Base-by-base conservation (phyloP, 2,888 invertebrate genomes). In the Dione juno region DNA sequence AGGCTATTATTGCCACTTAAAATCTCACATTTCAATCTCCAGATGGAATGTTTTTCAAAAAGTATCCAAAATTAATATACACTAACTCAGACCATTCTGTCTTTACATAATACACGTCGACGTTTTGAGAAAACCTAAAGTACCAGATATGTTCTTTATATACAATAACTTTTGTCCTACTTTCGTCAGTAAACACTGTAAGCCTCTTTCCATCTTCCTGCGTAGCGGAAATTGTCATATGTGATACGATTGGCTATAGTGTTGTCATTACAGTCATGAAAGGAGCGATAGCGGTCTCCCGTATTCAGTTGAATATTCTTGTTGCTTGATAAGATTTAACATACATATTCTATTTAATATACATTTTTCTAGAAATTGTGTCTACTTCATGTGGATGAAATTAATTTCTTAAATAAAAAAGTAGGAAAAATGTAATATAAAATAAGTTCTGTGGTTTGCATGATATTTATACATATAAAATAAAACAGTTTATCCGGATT, bases 151-250 rank as follows among this genome's bases (percentile, higher is more conserved):
- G 45, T 14, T 54, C 19, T 54, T 16, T 54, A 35, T 7, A 63
- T 45, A 67, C 54, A 71, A 64, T 52, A 45, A 67, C 53, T 65
- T 53, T 64, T 67, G 67, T 63, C 68, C 73, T 70, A 73, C 67
- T 70, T 72, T 70, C 69, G 53, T 50, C 64, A 59, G 63, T 68
- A 72, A 69, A 69, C 72, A 72, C 71, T 74, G 75, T 75, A 75
- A 74, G 73, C 74, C 68, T 64, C 63, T 50, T 66, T 70, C 66
- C 67, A 45, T 53, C 19, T 68, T 43, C 63, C 69, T 61, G 66
- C 65, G 65, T 66, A 68, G 68, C 68, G 70, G 63, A 73, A 71
- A 71, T 71, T 71, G 71, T 57, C 57, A 71, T 35, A 43, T 63
- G 63, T 58, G 67, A 58, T 64, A 63, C 28, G 57, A 67, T 71